Evolutionary conservation across 92 coral and sea anemone genomes (phyloP).

Genomic region (Epizoanthus fatuus): DNA sequence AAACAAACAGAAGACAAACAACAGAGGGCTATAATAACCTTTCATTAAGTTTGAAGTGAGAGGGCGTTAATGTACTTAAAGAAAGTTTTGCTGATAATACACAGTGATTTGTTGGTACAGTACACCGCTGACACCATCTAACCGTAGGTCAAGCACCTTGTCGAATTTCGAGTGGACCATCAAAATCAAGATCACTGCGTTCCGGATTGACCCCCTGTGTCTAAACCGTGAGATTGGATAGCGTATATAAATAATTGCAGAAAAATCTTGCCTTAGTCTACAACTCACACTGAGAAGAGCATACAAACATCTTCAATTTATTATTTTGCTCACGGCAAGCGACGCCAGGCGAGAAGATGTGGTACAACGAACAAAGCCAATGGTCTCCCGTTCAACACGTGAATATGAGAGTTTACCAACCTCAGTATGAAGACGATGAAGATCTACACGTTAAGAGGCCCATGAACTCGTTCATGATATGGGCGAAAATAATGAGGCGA

Average conservation of each 20-base stretch:
- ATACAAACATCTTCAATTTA: background rate
- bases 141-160: background rate
- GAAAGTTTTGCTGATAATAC: background rate
- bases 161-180: conserved; percentile 3
- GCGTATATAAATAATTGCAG: conserved; percentile 38
- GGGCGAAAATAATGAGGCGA: conserved; percentile 99
- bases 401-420: conserved; percentile 49
- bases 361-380: conserved; percentile 17
- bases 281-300: background rate
- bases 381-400: conserved; percentile 30
- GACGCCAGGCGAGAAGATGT: background rate
- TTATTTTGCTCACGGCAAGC: background rate
- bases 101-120: background rate
- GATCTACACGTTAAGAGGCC: conserved; percentile 98
- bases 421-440: conserved; percentile 84
- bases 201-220: conserved; percentile 80
- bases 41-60: background rate
- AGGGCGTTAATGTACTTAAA: background rate
- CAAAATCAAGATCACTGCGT: conserved; percentile 38
- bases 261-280: conserved; percentile 6
- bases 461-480: conserved; percentile 99
- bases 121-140: background rate
- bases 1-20: background rate
- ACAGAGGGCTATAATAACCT: background rate
- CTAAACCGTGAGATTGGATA: conserved; percentile 51